A percentile compares a stretch with the other conserved stretches of the same genome.
phyloP scores from a whole-genome alignment of 2,113 vertebrate species.

The Felis catus region F.catus_Fca126_mat1.0 CM031420.1:124552001-124552500 shows the following conservation, averaged over 20 bases:
- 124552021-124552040: rapidly evolving
- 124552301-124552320: background rate
- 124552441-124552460: background rate
- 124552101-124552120: background rate
- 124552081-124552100: background rate
- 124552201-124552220: background rate
- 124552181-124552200: background rate
- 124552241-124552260: background rate
- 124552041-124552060: background rate
- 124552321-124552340: background rate
- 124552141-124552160: background rate
- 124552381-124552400: background rate
- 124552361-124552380: background rate
- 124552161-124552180: background rate
- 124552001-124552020: rapidly evolving
- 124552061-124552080: background rate
- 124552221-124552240: background rate
- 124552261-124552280: background rate
- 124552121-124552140: background rate
- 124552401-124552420: background rate
- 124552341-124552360: background rate
- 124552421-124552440: background rate
- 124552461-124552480: background rate
- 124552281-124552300: background rate
- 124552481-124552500: background rate